phyloP scores from a whole-genome alignment of 2,888 invertebrate genomes.

The Tetramorium bicarinatum region DNA sequence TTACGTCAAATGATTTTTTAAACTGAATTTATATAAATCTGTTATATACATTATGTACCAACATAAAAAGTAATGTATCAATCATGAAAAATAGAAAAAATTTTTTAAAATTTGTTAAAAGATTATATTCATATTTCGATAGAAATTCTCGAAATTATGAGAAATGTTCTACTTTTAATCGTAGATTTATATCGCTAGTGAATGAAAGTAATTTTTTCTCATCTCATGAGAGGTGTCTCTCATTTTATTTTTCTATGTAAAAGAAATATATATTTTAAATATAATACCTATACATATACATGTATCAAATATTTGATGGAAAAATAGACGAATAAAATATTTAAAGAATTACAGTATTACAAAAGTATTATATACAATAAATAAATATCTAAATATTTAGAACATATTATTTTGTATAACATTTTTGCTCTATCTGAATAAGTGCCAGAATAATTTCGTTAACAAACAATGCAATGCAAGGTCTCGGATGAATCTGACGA shows the following conservation, averaged over 20 bases:
- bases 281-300: neutral
- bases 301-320: too few relatives aligned
- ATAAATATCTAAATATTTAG: neutral
- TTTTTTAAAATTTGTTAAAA: neutral
- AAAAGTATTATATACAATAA: neutral
- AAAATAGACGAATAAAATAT: neutral
- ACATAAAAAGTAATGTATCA: neutral
- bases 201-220: neutral
- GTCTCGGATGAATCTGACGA: constrained; percentile 32
- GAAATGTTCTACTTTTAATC: neutral
- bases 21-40: neutral
- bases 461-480: constrained; percentile 8
- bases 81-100: neutral
- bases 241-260: neutral
- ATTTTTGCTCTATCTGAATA: neutral
- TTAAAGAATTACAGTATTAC: neutral
- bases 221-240: neutral
- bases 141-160: neutral
- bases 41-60: neutral
- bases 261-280: neutral
- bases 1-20: neutral
- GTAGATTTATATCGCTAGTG: neutral
- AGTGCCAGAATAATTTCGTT: constrained; percentile 20
- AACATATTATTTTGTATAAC: neutral
- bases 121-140: neutral